Evolutionary conservation across 2,888 invertebrate species (phyloP), one percentile per base, ranked within the genome.

Genomic region (Lasioglossum oenotherae): DNA sequence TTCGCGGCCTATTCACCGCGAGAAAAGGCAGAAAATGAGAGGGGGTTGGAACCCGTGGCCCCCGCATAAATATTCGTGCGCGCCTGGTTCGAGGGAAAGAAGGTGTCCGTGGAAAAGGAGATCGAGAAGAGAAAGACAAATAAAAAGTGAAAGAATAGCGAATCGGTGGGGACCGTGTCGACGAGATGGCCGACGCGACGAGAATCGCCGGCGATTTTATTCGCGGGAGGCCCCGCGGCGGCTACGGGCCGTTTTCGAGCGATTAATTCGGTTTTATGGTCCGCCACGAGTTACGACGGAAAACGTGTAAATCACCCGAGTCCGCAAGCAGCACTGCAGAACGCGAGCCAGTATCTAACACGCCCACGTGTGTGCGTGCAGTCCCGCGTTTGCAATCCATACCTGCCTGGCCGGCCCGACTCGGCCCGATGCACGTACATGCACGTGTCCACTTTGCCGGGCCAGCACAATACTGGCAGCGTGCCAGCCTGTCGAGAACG

Each of bases 221-320:
- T 87, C 84, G 86, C 89, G 86, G 85, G 89, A 87, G 84, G 86
- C 78, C 77, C 64, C 60, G 57, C 79, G 31, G 81, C 78, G 31
- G 81, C 78, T 74, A 49, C 69, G 49, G 87, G 78, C 82, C 87
- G 82, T 89, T 91, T 88, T 82, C 79, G 46, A 82, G 85, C 92
- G 91, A 92, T 92, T 92, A 91, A 92, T 92, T 91, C 82, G 88
- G 87, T 91, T 92, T 92, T 92, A 92, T 88, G 90, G 89, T 78
- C 86, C 86, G 86, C 78, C 79, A 81, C 85, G 85, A 89, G 87
- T 89, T 88, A 87, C 84, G 88, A 88, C 85, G 81, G 84, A 86
- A 91, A 87, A 81, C 88, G 82, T 85, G 86, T 90, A 91, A 89
- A 91, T 92, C 91, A 91, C 79, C 67, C 27, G 78, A 27, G 27